These are phyloP conservation scores for Cabera pusaria DNA, from an alignment of 2,888 invertebrate genomes.

Conservation along the genomic window DNA sequence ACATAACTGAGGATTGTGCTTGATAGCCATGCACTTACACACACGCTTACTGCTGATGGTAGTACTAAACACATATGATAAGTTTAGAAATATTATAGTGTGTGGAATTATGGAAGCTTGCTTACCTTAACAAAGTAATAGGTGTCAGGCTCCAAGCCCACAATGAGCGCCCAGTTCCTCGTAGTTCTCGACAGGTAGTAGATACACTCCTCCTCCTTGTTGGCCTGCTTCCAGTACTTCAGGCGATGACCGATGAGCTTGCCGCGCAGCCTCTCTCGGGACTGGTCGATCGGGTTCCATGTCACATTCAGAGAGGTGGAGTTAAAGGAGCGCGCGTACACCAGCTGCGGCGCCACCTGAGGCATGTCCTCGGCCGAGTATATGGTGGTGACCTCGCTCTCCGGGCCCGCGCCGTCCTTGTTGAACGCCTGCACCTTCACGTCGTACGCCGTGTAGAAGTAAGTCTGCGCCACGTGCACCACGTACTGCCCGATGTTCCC, in stretches of 20 bases:
- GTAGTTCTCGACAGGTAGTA: conserved; percentile 94
- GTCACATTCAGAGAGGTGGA: conserved; percentile 96
- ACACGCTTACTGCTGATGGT: too few species aligned
- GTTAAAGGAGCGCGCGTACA: conserved; percentile 91
- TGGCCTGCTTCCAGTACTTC: conserved; percentile 94
- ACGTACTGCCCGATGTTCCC: conserved; percentile 92
- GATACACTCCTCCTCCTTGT: conserved; percentile 89
- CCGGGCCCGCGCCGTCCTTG: conserved; percentile 91
- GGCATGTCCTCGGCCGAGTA: conserved; percentile 97
- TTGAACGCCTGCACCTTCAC: conserved; percentile 94
- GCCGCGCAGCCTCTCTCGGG: conserved; percentile 92
- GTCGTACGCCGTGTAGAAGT: conserved; percentile 92
- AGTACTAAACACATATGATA: too few species aligned
- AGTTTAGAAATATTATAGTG: too few species aligned
- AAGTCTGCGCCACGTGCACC: conserved; percentile 87
- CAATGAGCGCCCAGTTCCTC: conserved; percentile 93
- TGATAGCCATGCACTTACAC: too few species aligned
- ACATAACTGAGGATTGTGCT: too few species aligned
- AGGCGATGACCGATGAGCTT: conserved; percentile 96
- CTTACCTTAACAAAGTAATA: conserved; percentile 95
- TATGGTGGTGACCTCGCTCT: conserved; percentile 88
- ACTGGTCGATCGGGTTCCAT: conserved; percentile 94
- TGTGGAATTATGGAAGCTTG: too few species aligned
- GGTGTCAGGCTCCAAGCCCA: conserved; percentile 95
- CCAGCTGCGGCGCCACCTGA: conserved; percentile 93